Evolutionary conservation across 1,140 invertebrate genomes (phyloP), one percentile per base, ranked within the genome.

Genomic region (Meteorus sp.): DNA sequence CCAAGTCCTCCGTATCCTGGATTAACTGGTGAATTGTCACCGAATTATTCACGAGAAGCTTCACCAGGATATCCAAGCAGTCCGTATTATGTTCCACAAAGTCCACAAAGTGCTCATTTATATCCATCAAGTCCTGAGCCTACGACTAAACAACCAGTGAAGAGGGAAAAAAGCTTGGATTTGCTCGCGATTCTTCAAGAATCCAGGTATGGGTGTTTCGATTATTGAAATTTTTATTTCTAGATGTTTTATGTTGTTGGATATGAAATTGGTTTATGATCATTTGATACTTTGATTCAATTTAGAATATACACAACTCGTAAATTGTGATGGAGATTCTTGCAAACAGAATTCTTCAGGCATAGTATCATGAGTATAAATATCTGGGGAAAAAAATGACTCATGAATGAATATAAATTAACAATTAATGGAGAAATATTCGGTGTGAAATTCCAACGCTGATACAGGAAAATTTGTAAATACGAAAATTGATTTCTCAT

Each of bases 11-110:
- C 71, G 58, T 85, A 68, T 81, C 84, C 67, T 79, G 85, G 73
- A 56, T 71, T 83, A 13, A 75, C 81, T 17, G 81, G 82, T 31
- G 73, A 76, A 56, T 59, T 81, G 29, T 82, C 84, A 15, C 84
- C 84, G 0, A 82, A 83, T 47, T 85, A 85, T 52, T 81, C 79
- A 3, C 72, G 76, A 2, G 83, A 84, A 22, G 82, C 83, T 20
- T 85, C 85, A 6, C 84, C 84, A 0, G 76, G 82, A 2, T 86
- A 85, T 15, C 85, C 85, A 0, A 84, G 83, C 9, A 85, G 83
- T 53, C 85, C 84, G 4, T 85, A 83, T 37, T 79, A 79, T 66
- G 72, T 79, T 3, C 77, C 76, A 8, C 75, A 75, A 29, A 79
- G 80, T 52, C 77, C 79, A 0, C 78, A 80, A 35, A 80, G 77